Conservation (phyloP, 2,113 vertebrate species). For the Coracopsis vasa region DNA sequence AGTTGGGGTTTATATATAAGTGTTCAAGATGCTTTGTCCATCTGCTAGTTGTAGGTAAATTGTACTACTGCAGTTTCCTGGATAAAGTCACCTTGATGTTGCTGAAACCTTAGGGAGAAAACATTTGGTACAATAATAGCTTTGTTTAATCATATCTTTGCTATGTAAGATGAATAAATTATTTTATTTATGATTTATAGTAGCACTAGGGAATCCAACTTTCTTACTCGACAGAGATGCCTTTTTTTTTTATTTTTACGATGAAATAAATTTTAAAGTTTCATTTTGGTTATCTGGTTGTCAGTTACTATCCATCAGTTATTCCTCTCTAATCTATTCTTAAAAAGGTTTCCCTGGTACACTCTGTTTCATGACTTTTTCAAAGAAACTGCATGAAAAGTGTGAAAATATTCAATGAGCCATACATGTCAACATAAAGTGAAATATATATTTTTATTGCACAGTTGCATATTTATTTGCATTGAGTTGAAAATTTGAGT, state of each 20-base stretch:
- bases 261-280: conserved; percentile 6
- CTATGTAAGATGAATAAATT: not conserved
- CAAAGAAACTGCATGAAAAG: conserved; percentile 22
- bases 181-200: not conserved
- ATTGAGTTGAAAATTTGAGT: not conserved
- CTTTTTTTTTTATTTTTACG: not conserved
- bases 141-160: not conserved
- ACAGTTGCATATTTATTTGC: not conserved
- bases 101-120: not conserved
- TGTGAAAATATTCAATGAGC: conserved; percentile 35
- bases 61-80: not conserved
- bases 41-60: not conserved
- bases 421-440: not conserved
- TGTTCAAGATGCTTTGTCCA: not conserved
- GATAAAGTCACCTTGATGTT: not conserved
- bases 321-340: not conserved
- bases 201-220: not conserved
- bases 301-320: conserved; percentile 54
- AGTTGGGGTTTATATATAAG: not conserved
- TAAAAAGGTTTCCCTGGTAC: conserved; percentile 1
- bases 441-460: conserved; percentile 25
- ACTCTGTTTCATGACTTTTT: conserved; percentile 27
- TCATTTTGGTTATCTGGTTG: conserved; percentile 20
- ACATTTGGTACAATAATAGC: not conserved
- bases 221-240: not conserved